Evolutionary conservation across 2,888 invertebrate genomes (phyloP), one percentile per base, ranked within the genome.

Genomic region (Eilema griseolum): DNA sequence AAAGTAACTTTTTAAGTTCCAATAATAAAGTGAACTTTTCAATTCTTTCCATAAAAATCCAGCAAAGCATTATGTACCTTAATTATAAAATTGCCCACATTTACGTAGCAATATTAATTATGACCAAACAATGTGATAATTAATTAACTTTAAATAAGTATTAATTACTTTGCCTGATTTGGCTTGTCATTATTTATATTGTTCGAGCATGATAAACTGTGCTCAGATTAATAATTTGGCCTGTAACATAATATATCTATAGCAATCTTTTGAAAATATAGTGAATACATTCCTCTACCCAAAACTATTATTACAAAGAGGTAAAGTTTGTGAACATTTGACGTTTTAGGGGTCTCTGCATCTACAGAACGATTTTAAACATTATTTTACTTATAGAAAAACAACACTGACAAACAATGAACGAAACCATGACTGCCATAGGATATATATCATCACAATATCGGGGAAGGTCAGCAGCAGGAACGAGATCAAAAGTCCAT

Each of bases 81-180:
- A 20, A 46, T 46, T 46, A 46, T 52, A 52, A 52, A 52, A 52
- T 52, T 52, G n/a, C n/a, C 41, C 52, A 52, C 52, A n/a, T 16
- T 59, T 41, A 62, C 41, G 24, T 62, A 41, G 52, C 52, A 52
- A 52, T 52, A 52, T 52, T 52, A 52, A n/a, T 52, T n/a, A 52
- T n/a, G 52, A n/a, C 52, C 52, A 52, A 52, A 52, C 52, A 52
- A 52, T n/a, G 46, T 46, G 46, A 46, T 46, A 46, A 46, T 52
- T n/a, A 52, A 52, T 52, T n/a, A 52, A 52, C 52, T 52, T n/a
- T 46, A 26, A 61, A 66, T 23, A 41, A 46, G 31, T 28, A 61
- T 46, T 60, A 31, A 28, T 23, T 56, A 23, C 46, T 52, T 67
- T 23, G 28, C n/a, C n/a, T 23, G 61, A 12, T 67, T 28, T 23